phyloP scores from a whole-genome alignment of 2,113 vertebrate genomes.

The Tauraco erythrolophus region DNA sequence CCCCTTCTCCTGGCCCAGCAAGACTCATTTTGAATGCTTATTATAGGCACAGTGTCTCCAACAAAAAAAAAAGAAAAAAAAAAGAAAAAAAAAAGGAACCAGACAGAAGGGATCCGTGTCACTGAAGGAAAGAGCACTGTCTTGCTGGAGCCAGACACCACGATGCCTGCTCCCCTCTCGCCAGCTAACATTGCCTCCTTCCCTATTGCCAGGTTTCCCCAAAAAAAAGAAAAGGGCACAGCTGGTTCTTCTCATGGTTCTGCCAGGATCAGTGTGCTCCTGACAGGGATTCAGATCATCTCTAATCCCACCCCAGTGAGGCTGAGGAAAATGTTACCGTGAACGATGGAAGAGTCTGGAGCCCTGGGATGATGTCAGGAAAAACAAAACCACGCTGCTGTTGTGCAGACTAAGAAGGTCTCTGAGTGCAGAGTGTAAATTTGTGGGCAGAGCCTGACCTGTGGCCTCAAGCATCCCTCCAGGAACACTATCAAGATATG shows the following conservation, averaged over 20 bases:
- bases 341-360: not conserved
- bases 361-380: not conserved
- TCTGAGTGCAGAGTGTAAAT: not conserved
- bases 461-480: not conserved
- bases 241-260: not conserved
- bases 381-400: not conserved
- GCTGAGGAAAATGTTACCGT: not conserved
- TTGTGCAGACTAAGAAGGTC: not conserved
- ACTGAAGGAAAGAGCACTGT: not conserved
- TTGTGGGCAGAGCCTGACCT: not conserved
- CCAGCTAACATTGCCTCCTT: not conserved
- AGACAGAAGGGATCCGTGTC: not conserved
- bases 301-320: not conserved
- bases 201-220: not conserved
- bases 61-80: constrained; percentile 10
- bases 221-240: not conserved
- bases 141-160: not conserved
- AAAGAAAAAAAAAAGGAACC: not conserved
- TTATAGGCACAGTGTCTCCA: constrained; percentile 75
- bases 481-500: not conserved
- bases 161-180: not conserved
- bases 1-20: constrained; percentile 74
- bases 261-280: not conserved
- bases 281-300: not conserved
- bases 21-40: constrained; percentile 85